These are phyloP conservation scores for Scaptomyza pallida DNA, from an alignment of 1,140 invertebrate species.

Conservation along the genomic window DNA sequence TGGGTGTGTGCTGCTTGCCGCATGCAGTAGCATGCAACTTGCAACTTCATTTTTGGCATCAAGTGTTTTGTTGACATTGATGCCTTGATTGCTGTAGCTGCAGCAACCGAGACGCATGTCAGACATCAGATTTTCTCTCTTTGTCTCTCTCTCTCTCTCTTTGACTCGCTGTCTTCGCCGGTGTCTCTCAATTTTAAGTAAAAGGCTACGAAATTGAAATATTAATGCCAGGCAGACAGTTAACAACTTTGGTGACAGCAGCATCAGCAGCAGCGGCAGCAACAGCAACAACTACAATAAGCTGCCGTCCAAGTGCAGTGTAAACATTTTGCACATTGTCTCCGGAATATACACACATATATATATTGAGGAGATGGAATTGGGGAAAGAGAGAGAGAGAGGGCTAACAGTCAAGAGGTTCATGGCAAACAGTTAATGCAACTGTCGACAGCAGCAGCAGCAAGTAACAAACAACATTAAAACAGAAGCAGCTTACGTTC, in stretches of 20 bases:
- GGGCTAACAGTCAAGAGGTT: background rate
- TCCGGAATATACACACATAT: constrained; percentile 3
- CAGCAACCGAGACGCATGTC: constrained; percentile 10
- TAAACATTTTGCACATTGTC: constrained; percentile 64
- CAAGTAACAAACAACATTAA: constrained; percentile 10
- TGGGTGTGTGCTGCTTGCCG: background rate
- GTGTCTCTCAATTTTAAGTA: constrained; percentile 1
- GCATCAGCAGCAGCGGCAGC: background rate
- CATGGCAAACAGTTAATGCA: constrained; percentile 44
- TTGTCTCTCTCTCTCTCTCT: background rate
- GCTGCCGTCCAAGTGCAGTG: constrained; percentile 49
- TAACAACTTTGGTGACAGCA: constrained; percentile 24
- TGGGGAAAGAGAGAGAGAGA: constrained; percentile 4
- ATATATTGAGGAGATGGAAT: constrained; percentile 4
- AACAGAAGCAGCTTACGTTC: constrained; percentile 11
- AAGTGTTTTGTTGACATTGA: constrained; percentile 47
- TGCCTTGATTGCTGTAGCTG: constrained; percentile 45
- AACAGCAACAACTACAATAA: background rate
- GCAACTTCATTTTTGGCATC: constrained; percentile 35
- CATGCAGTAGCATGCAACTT: constrained; percentile 5
- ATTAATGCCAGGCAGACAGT: constrained; percentile 35
- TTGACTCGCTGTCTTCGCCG: too few species aligned
- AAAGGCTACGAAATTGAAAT: constrained; percentile 39
- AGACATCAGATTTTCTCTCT: background rate
- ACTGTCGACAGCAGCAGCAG: constrained; percentile 19